Evolutionary conservation across 1,140 invertebrate species (phyloP), one percentile per base, ranked within the genome.

Genomic region (Panulirus ornatus): DNA sequence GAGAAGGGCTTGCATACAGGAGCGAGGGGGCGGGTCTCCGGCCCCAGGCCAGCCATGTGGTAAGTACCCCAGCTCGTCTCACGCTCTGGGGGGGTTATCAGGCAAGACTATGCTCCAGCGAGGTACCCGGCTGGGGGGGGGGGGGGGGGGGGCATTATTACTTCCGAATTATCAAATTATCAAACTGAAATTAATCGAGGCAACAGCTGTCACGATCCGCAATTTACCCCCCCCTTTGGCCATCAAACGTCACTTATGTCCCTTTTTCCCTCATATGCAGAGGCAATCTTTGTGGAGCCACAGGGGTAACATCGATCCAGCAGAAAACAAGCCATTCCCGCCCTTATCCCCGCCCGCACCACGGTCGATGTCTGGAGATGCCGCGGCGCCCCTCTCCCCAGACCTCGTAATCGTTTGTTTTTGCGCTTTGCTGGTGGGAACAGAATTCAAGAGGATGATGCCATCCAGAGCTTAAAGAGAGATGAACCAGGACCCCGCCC

Each of bases 401-500:
- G 87, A 63, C 84, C 75, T 86, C 83, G 84, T 86, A 91, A 86
- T 82, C 90, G 84, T 91, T 91, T 86, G 83, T 91, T 91, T 91
- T 91, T 85, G 83, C 90, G 84, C 83, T 91, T 79, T 82, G 66
- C 75, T 78, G 84, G 83, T 81, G 82, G 83, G 84, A 91, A 91
- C 90, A 91, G 47, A 90, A 51, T 91, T 91, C 75, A 91, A 91
- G 90, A 84, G 90, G 90, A 91, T 91, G 66, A 84, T 36, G 78
- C 75, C 78, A 81, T 82, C 63, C 90, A 82, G 40, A 38, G 66
- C 90, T 91, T 91, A 91, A 91, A 91, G 90, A 27, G 83, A 22
- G 58, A 84, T 70, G 73, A 82, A 75, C 83, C 58, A 54, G 38
- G n/a, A 63, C 51, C 78, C 6, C 42, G 58, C 30, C 44, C 42